phyloP scores from a whole-genome alignment of 2,888 invertebrate genomes.

The Allophyes oxyacanthae region DNA sequence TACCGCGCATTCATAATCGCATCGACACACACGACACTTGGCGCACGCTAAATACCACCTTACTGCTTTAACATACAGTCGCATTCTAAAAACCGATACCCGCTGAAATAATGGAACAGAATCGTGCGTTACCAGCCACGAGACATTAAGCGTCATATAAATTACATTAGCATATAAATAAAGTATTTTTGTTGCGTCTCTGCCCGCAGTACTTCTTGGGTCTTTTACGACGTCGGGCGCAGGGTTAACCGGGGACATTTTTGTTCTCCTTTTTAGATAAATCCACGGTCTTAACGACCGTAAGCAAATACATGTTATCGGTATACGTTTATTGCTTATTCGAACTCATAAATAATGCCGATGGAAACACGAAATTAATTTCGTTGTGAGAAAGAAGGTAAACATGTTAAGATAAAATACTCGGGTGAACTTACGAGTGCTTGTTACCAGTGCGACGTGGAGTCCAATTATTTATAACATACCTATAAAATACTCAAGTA shows the following conservation, averaged over 20 bases:
- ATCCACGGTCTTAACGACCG: conserved; percentile 86
- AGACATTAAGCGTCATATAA: conserved; percentile 90
- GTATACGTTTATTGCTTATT: conserved; percentile 87
- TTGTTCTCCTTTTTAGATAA: conserved; percentile 88
- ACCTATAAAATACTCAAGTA: conserved; percentile 51
- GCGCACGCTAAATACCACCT: conserved; percentile 72
- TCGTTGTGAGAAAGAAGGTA: conserved; percentile 79
- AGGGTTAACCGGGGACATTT: conserved; percentile 84
- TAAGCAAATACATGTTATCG: conserved; percentile 87
- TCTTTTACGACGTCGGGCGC: conserved; percentile 84
- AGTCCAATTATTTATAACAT: conserved; percentile 66
- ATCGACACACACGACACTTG: conserved; percentile 82
- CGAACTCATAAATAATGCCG: conserved; percentile 86
- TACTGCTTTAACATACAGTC: conserved; percentile 70
- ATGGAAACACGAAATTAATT: conserved; percentile 87
- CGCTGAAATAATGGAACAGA: conserved; percentile 83
- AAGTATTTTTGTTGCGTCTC: conserved; percentile 88
- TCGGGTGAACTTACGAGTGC: conserved; percentile 62
- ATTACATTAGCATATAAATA: conserved; percentile 90
- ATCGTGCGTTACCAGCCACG: conserved; percentile 88
- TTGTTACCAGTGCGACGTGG: conserved; percentile 57
- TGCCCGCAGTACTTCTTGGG: conserved; percentile 77
- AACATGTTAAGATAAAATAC: conserved; percentile 71
- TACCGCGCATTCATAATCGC: conserved; percentile 89
- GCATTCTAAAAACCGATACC: conserved; percentile 54